These are phyloP conservation scores for Drosophila erecta DNA, from an alignment of 1,140 invertebrate species.

Conservation along the genomic window DNA sequence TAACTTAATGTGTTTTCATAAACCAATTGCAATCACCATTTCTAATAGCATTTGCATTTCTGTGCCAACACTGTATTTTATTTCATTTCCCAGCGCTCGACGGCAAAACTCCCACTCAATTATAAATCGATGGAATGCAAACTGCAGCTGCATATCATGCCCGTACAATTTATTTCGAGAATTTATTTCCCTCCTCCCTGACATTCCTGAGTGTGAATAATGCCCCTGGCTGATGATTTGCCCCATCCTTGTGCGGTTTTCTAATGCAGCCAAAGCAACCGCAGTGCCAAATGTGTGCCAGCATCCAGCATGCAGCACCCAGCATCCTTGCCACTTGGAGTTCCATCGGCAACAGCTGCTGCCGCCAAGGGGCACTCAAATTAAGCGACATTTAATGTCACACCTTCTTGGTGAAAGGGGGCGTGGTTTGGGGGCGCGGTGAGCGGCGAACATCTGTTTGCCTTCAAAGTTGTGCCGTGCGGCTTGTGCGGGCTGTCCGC, in stretches of 20 bases:
- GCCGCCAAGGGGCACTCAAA: constrained; percentile 58
- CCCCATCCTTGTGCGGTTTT: constrained; percentile 20
- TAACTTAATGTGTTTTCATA: neutral
- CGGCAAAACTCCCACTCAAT: constrained; percentile 21
- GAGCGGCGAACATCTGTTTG: constrained; percentile 43
- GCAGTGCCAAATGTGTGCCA: constrained; percentile 22
- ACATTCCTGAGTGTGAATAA: constrained; percentile 39
- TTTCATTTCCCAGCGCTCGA: neutral
- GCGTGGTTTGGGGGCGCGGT: neutral
- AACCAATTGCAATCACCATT: neutral
- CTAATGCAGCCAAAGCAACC: constrained; percentile 15
- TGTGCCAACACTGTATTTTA: neutral
- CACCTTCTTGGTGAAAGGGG: constrained; percentile 11
- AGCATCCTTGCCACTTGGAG: constrained; percentile 10
- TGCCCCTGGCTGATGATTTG: constrained; percentile 32
- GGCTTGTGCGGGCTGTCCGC: constrained; percentile 48
- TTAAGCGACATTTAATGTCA: constrained; percentile 66
- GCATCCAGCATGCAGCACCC: neutral
- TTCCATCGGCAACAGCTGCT: constrained; percentile 31
- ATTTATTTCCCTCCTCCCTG: constrained; percentile 5
- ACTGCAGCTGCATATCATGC: constrained; percentile 23
- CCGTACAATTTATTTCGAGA: constrained; percentile 21
- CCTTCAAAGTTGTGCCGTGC: constrained; percentile 54
- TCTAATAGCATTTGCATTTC: neutral
- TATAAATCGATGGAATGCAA: constrained; percentile 42